A percentile compares a stretch with the other conserved stretches of the same genome.
These are phyloP conservation scores for Gopherus evgoodei DNA, from an alignment of 2,113 vertebrate genomes.

Conservation along the genomic window DNA sequence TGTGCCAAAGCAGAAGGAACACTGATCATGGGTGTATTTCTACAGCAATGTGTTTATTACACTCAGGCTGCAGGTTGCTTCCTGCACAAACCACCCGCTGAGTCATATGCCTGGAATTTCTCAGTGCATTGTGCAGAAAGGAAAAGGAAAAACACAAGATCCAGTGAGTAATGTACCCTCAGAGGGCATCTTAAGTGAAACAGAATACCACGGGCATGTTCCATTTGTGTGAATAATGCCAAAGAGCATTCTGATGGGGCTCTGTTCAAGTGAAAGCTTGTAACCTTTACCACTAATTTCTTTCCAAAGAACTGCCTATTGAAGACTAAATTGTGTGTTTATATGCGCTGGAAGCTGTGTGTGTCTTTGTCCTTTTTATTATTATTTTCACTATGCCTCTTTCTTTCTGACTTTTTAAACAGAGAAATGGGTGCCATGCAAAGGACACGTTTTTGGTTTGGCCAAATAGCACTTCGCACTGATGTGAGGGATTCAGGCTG, in stretches of 20 bases:
- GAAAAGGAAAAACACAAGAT: conserved; percentile 30
- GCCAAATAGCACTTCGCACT: not conserved
- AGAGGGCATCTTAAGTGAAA: conserved; percentile 60
- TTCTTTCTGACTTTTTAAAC: not conserved
- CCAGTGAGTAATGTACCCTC: conserved; percentile 57
- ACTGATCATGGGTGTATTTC: accelerated
- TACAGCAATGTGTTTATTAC: not conserved
- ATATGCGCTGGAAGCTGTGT: conserved; percentile 52
- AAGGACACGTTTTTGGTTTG: not conserved
- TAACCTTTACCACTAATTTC: conserved; percentile 73
- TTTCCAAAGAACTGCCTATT: conserved; percentile 67
- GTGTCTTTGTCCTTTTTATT: conserved; percentile 38
- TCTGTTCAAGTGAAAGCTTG: conserved; percentile 27
- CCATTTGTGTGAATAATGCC: conserved; percentile 31
- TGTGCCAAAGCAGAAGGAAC: accelerated
- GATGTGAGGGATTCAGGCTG: not conserved
- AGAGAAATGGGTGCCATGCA: conserved; percentile 10
- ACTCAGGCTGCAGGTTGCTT: conserved; percentile 28
- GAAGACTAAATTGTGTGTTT: conserved; percentile 61
- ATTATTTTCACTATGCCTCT: conserved; percentile 23
- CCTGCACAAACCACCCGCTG: accelerated
- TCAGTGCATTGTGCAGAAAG: not conserved
- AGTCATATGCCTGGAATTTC: conserved; percentile 51
- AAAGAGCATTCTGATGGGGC: conserved; percentile 50
- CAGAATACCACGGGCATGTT: conserved; percentile 51